Conservation (phyloP, 2,888 invertebrate genomes). For the Fragum fragum region DNA sequence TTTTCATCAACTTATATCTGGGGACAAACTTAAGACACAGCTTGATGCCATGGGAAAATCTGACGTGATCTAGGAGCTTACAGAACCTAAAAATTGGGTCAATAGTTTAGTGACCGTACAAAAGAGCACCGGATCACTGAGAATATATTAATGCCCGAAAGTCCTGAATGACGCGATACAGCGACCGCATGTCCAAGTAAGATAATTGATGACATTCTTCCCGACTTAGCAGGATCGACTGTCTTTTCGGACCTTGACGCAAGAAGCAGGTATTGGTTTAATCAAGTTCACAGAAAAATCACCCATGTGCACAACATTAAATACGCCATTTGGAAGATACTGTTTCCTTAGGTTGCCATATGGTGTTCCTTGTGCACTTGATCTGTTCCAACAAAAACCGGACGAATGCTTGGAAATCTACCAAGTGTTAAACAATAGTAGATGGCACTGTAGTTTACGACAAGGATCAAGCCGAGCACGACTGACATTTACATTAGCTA, state of each 20-base stretch:
- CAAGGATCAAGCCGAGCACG: neutral
- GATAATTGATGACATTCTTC: constrained; percentile 4
- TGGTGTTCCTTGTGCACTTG: neutral
- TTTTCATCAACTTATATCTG: no score
- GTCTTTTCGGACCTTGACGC: constrained; percentile 71
- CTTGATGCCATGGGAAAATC: no score
- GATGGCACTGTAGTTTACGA: neutral
- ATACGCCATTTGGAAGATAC: neutral
- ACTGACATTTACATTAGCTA: neutral
- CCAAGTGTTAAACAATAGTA: neutral
- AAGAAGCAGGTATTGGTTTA: constrained; percentile 57
- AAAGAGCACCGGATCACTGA: no score
- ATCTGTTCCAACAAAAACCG: neutral
- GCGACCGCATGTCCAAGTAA: constrained; percentile 12
- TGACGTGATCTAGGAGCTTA: no score
- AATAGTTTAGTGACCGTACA: no score
- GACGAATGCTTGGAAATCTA: constrained; percentile 2
- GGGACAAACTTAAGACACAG: no score
- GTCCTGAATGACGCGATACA: constrained; percentile 4
- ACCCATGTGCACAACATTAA: neutral
- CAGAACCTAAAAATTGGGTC: no score
- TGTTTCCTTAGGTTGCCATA: neutral
- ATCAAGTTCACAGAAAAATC: neutral
- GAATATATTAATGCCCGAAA: constrained; percentile 1
- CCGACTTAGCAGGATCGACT: no score